These are phyloP conservation scores for Ianthella basta DNA, from an alignment of 37 sponge, comb jelly and placozoan species.

Conservation along the genomic window DNA sequence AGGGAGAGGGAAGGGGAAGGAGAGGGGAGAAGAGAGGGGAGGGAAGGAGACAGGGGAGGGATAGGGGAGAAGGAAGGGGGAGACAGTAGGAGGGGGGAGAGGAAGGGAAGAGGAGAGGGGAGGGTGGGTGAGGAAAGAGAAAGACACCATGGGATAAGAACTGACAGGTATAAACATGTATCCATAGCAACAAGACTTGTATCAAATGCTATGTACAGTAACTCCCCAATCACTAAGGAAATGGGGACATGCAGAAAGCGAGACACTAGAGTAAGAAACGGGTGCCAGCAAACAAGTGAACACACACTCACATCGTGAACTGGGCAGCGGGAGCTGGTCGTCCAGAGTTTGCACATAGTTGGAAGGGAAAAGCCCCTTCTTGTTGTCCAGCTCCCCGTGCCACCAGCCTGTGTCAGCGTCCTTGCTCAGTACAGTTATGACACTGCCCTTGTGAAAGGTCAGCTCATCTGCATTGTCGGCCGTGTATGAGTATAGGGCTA, in stretches of 20 bases:
- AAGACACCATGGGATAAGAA: too few species aligned
- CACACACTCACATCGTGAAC: constrained; percentile 56
- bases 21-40: neutral
- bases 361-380: constrained; percentile 73
- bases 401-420: constrained; percentile 72
- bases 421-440: constrained; percentile 75
- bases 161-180: too few species aligned
- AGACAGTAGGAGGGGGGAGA: too few species aligned
- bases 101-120: too few species aligned
- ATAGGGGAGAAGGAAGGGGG: neutral
- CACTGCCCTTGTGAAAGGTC: constrained; percentile 85
- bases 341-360: constrained; percentile 80
- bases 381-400: constrained; percentile 75
- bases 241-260: too few species aligned
- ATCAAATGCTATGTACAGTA: too few species aligned
- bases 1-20: neutral
- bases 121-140: too few species aligned
- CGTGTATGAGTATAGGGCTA: constrained; percentile 79
- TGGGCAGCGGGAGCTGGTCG: constrained; percentile 29
- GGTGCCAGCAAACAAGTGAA: neutral
- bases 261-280: too few species aligned
- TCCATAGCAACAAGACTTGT: too few species aligned
- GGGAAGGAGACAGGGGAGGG: neutral
- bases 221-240: too few species aligned
- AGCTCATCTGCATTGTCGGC: constrained; percentile 76